Evolutionary conservation across 1,140 invertebrate species (phyloP).

Genomic region (Helicorthomorpha holstii): DNA sequence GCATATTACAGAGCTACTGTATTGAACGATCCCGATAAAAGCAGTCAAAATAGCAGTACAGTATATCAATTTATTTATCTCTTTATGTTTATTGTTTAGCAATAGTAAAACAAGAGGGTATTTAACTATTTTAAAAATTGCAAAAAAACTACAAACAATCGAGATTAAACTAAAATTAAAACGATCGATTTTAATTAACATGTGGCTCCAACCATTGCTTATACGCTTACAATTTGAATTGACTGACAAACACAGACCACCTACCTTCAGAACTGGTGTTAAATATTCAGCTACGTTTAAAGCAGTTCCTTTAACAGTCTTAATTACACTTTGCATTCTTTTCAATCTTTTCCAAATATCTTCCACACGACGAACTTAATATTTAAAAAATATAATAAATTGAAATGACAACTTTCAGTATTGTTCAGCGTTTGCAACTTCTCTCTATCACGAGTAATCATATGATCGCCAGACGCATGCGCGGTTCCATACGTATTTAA

Average conservation of each 20-base stretch:
- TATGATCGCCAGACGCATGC: too few relatives aligned
- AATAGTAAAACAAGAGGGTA: neutral
- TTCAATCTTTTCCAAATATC: neutral
- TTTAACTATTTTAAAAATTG: neutral
- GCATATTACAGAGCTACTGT: too few relatives aligned
- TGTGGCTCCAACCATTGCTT: neutral
- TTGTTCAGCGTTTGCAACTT: too few relatives aligned
- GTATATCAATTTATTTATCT: too few relatives aligned
- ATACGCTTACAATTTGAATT: too few relatives aligned
- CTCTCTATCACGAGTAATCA: too few relatives aligned
- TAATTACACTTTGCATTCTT: constrained; percentile 85
- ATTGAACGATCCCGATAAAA: too few relatives aligned
- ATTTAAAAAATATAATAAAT: too few relatives aligned
- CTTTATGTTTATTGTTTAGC: neutral
- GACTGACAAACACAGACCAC: too few relatives aligned
- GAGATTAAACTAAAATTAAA: neutral
- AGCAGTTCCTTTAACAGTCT: constrained; percentile 85
- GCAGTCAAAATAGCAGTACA: too few relatives aligned
- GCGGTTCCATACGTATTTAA: too few relatives aligned
- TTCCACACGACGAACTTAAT: neutral
- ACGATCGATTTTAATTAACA: neutral
- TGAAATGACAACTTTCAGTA: too few relatives aligned
- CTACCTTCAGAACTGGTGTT: constrained; percentile 88
- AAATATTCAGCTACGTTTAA: constrained; percentile 88
- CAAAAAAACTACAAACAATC: neutral